Base-by-base conservation (phyloP, 2,888 invertebrate genomes). In the Colostygia pectinataria region DNA sequence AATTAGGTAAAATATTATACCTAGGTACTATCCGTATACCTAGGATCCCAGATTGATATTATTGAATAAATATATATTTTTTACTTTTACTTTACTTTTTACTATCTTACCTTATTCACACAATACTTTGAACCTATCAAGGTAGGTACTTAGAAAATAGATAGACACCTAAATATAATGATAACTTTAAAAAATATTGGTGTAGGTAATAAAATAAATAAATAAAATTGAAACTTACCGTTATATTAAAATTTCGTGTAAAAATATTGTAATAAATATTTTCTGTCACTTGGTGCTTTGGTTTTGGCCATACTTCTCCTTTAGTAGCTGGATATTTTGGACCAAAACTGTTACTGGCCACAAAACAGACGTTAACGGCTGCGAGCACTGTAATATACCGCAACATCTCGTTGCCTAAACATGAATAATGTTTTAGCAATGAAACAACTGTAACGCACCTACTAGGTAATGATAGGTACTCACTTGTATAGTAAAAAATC, bases 221-320 rank as follows among this genome's bases (percentile, higher is more conserved):
- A 33, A 15, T 32, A 31, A 40, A 13, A 2, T 20, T 20, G 6
- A 10, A 47, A 66, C 85, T 81, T 77, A 92, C 92, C 70, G 77
- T 63, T 63, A 93, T 87, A 49, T 78, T 60, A 65, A 94, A 92
- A 43, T 71, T 66, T 2, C 80, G 66, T 1, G 92, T 90, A 43
- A 90, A 66, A 10, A 93, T 66, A 48, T 89, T 69, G 61, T 83
- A 90, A 72, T 80, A 91, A 7, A 70, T 70, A 12, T 79, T 73
- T 6, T 74, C 67, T 55, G 84, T 83, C 29, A 74, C 68, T 72
- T 92, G 91, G 6, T 79, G 61, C 55, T 91, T 91, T 0, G 94
- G 94, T 68, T 91, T 86, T 0, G 95, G 95, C 95, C 95, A 95
- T 4, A 94, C 91, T 77, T 92, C 91, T 4, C 95, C 95, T 73